phyloP scores from a whole-genome alignment of 2,113 vertebrate species.

The Lepisosteus osseus region DNA sequence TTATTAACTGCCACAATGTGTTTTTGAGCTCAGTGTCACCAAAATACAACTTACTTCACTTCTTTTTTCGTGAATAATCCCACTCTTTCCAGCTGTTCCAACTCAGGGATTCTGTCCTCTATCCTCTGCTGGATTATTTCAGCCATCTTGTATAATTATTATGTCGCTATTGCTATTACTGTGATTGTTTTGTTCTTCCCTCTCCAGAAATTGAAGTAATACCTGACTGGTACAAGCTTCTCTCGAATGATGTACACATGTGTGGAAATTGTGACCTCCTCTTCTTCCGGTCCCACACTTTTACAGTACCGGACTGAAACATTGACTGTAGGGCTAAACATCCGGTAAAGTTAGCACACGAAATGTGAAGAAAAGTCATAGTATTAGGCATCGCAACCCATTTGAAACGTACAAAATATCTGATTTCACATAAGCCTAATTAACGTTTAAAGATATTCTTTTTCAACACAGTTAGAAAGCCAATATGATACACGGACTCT shows the following conservation, averaged over 20 bases:
- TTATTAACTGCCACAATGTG: too few species aligned
- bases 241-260: constrained; percentile 37
- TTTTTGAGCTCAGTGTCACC: background rate
- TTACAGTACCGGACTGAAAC: constrained; percentile 44
- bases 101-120: constrained; percentile 82
- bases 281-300: constrained; percentile 44
- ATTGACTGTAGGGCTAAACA: background rate
- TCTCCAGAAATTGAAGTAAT: too few species aligned
- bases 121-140: constrained; percentile 82
- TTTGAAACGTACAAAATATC: too few species aligned
- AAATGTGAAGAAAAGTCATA: too few species aligned
- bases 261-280: constrained; percentile 47
- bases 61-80: constrained; percentile 83
- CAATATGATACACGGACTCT: background rate
- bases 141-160: constrained; percentile 65
- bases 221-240: too few species aligned
- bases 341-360: background rate
- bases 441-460: too few species aligned
- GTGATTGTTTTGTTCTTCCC: background rate
- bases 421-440: too few species aligned
- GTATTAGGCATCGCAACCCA: too few species aligned
- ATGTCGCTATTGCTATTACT: too few species aligned
- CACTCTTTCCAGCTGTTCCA: constrained; percentile 87
- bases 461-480: background rate
- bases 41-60: constrained; percentile 71